These are phyloP conservation scores for Pelobates cultripes DNA, from an alignment of 2,797 vertebrate genomes.

Conservation along the genomic window DNA sequence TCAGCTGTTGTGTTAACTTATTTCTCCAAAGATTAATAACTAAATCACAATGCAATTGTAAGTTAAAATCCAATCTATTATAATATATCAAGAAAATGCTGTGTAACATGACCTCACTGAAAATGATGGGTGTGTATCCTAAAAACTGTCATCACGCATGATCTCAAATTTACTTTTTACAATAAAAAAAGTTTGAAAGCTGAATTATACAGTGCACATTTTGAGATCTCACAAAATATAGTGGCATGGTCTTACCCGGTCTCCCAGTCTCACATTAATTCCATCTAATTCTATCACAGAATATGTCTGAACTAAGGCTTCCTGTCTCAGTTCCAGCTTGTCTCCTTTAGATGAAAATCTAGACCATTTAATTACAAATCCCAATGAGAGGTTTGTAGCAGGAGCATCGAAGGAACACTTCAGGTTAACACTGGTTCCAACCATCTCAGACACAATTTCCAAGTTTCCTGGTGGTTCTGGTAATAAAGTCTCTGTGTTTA, in stretches of 20 bases:
- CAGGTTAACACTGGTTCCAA: slow-evolving; percentile 72
- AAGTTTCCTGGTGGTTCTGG: slow-evolving; percentile 71
- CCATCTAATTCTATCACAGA: slow-evolving; percentile 87
- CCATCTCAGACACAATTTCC: slow-evolving; percentile 72
- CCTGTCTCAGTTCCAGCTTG: slow-evolving; percentile 84
- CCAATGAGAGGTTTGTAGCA: slow-evolving; percentile 74
- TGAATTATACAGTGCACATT: too few species aligned
- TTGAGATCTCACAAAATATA: too few species aligned
- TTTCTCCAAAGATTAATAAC: too few species aligned
- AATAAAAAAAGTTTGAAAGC: too few species aligned
- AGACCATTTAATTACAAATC: slow-evolving; percentile 82
- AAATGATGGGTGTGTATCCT: too few species aligned
- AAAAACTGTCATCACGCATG: too few species aligned
- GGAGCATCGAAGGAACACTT: slow-evolving; percentile 78
- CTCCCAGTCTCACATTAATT: slow-evolving; percentile 86
- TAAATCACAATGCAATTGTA: too few species aligned
- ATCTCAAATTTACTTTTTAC: too few species aligned
- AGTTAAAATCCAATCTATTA: too few species aligned
- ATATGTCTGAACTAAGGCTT: slow-evolving; percentile 78
- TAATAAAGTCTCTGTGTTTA: slow-evolving; percentile 55
- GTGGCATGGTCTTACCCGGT: slow-evolving; percentile 74
- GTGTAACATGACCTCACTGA: too few species aligned
- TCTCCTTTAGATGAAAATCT: slow-evolving; percentile 78
- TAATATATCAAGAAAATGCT: too few species aligned
- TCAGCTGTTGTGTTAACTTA: too few species aligned